Conservation (phyloP, 2,888 invertebrate species). For the Theristus sp. region DNA sequence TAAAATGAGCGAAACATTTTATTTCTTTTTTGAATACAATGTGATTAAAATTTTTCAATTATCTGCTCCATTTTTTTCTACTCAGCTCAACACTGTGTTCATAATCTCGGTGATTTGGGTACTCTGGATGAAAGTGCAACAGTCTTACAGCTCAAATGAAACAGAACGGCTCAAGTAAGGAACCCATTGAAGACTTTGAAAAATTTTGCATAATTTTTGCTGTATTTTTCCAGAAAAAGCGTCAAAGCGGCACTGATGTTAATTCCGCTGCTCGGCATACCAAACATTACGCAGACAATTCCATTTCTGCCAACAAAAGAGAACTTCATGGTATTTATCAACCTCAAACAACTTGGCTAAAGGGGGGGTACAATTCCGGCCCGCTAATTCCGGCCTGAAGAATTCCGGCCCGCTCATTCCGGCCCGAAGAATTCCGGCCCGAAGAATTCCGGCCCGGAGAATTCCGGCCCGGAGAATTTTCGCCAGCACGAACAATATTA, state of each 20-base stretch:
- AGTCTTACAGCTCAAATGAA: conserved; percentile 32
- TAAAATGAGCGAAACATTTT: no score
- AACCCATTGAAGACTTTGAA: not conserved
- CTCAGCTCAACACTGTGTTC: not conserved
- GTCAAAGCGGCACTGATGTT: conserved; percentile 37
- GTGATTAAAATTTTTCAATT: no score
- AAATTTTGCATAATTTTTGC: not conserved
- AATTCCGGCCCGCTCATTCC: no score
- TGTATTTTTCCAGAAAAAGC: conserved; percentile 31
- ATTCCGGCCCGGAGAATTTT: no score
- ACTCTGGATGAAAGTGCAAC: conserved; percentile 34
- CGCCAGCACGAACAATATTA: no score
- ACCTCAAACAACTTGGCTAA: no score
- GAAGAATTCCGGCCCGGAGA: no score
- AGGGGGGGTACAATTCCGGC: no score
- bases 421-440: no score
- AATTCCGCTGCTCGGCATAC: conserved; percentile 36
- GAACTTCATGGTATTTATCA: conserved; percentile 19
- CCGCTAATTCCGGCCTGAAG: no score
- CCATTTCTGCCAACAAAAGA: conserved; percentile 28
- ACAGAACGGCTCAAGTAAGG: conserved; percentile 33
- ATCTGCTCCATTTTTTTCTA: not conserved
- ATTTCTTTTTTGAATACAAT: no score
- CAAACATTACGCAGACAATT: conserved; percentile 36
- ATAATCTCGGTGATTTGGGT: conserved; percentile 32